Conservation (phyloP, 2,888 invertebrate genomes). For the Mesorhabditis belari region DNA sequence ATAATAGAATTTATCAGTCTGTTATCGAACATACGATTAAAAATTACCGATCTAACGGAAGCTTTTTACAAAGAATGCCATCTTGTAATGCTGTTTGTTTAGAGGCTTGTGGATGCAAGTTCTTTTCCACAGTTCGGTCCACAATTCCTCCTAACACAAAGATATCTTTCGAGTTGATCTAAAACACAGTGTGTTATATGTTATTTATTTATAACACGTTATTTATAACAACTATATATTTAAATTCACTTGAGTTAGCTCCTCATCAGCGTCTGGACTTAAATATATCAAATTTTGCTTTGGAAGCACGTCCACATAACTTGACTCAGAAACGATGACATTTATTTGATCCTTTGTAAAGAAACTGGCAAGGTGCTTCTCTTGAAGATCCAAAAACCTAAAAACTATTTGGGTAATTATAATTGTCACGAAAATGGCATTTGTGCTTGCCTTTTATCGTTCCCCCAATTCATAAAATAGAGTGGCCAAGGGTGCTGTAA, state of each 20-base stretch:
- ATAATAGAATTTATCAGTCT: not conserved
- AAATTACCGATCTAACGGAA: slow-evolving; percentile 31
- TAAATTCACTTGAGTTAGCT: slow-evolving; percentile 22
- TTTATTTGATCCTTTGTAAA: not conserved
- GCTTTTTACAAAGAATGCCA: slow-evolving; percentile 19
- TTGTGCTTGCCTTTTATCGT: too few relatives aligned
- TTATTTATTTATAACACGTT: too few relatives aligned
- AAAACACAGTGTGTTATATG: not conserved
- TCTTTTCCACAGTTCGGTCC: slow-evolving; percentile 39
- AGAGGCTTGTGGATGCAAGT: slow-evolving; percentile 36
- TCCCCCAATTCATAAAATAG: slow-evolving; percentile 36
- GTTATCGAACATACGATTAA: not conserved
- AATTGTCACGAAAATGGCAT: too few relatives aligned
- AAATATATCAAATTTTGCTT: slow-evolving; percentile 25
- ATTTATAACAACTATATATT: too few relatives aligned
- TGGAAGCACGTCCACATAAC: slow-evolving; percentile 24
- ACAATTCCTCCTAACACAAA: slow-evolving; percentile 51
- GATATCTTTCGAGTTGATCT: not conserved
- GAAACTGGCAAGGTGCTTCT: not conserved
- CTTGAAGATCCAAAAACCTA: slow-evolving; percentile 8
- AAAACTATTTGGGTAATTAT: not conserved
- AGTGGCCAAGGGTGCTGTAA: slow-evolving; percentile 37
- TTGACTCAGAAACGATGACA: slow-evolving; percentile 2
- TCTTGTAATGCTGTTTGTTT: slow-evolving; percentile 31
- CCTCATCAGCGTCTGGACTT: slow-evolving; percentile 44